Evolutionary conservation across 2,888 invertebrate genomes (phyloP).

Genomic region (Torymus auratus): DNA sequence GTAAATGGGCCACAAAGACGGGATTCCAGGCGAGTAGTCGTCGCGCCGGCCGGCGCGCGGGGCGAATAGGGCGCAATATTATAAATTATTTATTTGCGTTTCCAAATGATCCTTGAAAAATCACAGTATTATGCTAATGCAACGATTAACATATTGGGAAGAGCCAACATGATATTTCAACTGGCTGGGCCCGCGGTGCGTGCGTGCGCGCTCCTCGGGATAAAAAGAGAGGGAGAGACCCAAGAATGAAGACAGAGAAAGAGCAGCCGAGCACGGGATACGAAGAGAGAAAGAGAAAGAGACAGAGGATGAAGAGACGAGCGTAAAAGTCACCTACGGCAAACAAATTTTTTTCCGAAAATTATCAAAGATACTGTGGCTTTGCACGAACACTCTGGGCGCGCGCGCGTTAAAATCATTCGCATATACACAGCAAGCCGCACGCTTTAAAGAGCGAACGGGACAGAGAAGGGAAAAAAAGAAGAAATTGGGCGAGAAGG

Average conservation of each 20-base stretch:
- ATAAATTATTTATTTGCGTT: constrained; percentile 77
- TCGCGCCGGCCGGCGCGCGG: constrained; percentile 57
- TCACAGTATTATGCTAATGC: constrained; percentile 77
- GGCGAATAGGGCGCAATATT: constrained; percentile 72
- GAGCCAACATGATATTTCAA: constrained; percentile 75
- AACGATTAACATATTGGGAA: constrained; percentile 76
- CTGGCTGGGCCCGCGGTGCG: constrained; percentile 61
- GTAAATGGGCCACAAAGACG: constrained; percentile 61
- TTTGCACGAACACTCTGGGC: background rate
- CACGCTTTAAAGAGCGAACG: no score
- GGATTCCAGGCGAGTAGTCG: constrained; percentile 43
- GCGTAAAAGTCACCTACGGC: constrained; percentile 51
- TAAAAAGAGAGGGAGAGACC: constrained; percentile 36
- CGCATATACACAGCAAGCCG: no score
- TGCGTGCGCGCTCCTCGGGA: constrained; percentile 11
- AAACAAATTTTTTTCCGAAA: constrained; percentile 52
- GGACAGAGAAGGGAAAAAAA: constrained; percentile 13
- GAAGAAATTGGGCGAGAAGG: constrained; percentile 1
- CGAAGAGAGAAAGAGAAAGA: constrained; percentile 8
- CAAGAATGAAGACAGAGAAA: background rate
- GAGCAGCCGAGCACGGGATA: background rate
- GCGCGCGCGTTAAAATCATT: no score
- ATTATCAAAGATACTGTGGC: constrained; percentile 39
- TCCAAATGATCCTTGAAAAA: constrained; percentile 77
- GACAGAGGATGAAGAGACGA: constrained; percentile 28